Evolutionary conservation across 2,888 invertebrate genomes (phyloP).

Genomic region (Cheilosia pagana): DNA sequence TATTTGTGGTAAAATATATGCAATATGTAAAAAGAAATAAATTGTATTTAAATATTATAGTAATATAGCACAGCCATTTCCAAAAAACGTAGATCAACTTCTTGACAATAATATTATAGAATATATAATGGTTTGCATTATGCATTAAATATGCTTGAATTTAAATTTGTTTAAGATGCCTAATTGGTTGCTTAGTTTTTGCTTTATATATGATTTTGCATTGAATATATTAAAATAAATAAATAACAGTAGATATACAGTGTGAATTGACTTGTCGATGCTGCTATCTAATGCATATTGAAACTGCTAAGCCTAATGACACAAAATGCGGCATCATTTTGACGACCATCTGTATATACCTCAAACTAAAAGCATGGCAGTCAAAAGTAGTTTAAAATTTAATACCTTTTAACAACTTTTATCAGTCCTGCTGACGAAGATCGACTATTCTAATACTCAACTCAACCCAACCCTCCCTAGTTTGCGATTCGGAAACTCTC

Average conservation of each 20-base stretch:
- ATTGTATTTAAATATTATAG: slow-evolving; percentile 76
- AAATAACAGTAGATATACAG: slow-evolving; percentile 56
- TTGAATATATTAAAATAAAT: slow-evolving; percentile 30
- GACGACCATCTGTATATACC: too few species aligned
- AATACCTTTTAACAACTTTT: too few species aligned
- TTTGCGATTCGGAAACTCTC: too few species aligned
- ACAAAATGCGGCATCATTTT: too few species aligned
- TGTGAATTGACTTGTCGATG: slow-evolving; percentile 8
- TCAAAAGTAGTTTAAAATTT: too few species aligned
- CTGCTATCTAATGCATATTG: neutral
- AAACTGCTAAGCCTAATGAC: too few species aligned
- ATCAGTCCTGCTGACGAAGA: too few species aligned
- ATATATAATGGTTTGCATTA: slow-evolving; percentile 39
- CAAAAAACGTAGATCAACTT: slow-evolving; percentile 98
- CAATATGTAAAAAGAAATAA: slow-evolving; percentile 72
- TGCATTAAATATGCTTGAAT: slow-evolving; percentile 69
- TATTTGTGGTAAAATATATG: slow-evolving; percentile 66
- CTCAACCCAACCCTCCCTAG: too few species aligned
- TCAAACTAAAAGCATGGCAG: too few species aligned
- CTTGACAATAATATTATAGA: slow-evolving; percentile 86
- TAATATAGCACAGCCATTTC: slow-evolving; percentile 89
- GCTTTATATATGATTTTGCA: slow-evolving; percentile 20
- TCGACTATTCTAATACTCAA: too few species aligned
- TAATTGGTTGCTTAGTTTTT: slow-evolving; percentile 25
- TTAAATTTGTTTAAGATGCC: slow-evolving; percentile 38